A percentile compares a stretch with the other conserved stretches of the same genome.
These are phyloP conservation scores for Lithophane ornitopus DNA, from an alignment of 2,888 invertebrate genomes.

Conservation along the genomic window DNA sequence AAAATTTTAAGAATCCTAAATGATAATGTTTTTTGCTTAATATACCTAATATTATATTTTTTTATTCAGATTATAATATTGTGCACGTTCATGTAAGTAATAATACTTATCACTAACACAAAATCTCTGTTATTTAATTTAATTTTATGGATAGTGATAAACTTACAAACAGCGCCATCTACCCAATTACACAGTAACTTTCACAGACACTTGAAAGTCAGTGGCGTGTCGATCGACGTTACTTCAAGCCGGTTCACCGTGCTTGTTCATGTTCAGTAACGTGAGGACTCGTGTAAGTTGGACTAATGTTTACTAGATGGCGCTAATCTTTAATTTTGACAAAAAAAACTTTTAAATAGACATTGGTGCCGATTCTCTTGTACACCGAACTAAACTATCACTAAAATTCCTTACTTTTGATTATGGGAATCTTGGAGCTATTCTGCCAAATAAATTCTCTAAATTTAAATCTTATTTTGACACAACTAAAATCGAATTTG, in stretches of 20 bases:
- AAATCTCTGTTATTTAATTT: not conserved
- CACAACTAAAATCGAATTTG: too few species aligned
- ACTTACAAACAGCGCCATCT: slow-evolving; percentile 55
- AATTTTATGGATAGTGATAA: not conserved
- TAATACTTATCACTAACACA: not conserved
- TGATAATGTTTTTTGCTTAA: not conserved
- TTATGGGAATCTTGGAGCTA: too few species aligned
- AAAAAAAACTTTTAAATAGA: too few species aligned
- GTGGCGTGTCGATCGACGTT: not conserved
- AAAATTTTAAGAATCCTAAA: too few species aligned
- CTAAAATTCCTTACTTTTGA: too few species aligned
- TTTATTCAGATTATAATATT: not conserved
- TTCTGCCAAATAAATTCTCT: too few species aligned
- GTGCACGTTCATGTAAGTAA: too few species aligned
- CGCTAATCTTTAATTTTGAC: slow-evolving; percentile 17
- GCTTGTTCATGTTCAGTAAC: not conserved
- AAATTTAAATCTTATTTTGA: too few species aligned
- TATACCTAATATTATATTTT: too few species aligned
- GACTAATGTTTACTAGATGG: slow-evolving; percentile 35
- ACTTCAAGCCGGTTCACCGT: not conserved
- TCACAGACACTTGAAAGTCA: not conserved
- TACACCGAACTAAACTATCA: too few species aligned
- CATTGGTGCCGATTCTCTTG: too few species aligned
- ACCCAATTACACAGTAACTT: not conserved
- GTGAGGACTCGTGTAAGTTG: slow-evolving; percentile 29